phyloP scores from a whole-genome alignment of 2,113 vertebrate genomes.

The Paramormyrops kingsleyae region DNA sequence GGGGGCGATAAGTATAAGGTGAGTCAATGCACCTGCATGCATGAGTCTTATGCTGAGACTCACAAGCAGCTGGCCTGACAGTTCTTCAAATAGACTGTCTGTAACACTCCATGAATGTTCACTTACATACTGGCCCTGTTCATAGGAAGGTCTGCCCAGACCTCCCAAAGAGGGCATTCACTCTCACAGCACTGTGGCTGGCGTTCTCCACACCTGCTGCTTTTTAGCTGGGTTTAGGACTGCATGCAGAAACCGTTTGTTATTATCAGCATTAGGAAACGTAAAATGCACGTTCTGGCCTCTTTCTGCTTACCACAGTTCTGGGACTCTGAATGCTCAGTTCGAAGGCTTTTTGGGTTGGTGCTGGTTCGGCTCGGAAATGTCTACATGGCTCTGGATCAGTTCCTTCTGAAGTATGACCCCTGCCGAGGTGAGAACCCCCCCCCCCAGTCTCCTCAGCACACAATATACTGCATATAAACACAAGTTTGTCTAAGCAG shows the following conservation, averaged over 20 bases:
- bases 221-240: not conserved
- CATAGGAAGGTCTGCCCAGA: not conserved
- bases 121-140: not conserved
- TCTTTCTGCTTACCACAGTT: conserved; percentile 62
- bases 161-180: not conserved
- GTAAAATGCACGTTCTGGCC: not conserved
- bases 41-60: not conserved
- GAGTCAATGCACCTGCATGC: conserved; percentile 44
- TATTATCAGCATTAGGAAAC: not conserved
- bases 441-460: not conserved
- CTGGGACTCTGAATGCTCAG: conserved; percentile 93
- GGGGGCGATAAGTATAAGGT: conserved; percentile 98
- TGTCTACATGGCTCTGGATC: conserved; percentile 97
- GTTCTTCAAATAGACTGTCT: not conserved
- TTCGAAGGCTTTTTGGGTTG: conserved; percentile 89
- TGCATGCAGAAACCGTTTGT: not conserved
- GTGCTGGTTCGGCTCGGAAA: conserved; percentile 96
- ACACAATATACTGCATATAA: not conserved
- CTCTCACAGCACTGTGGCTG: not conserved
- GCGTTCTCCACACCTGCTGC: not conserved
- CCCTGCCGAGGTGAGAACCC: conserved; percentile 86
- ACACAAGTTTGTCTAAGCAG: not conserved
- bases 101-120: not conserved
- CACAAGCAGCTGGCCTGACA: not conserved
- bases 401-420: conserved; percentile 95